Base-by-base conservation (phyloP, 2,888 invertebrate species). In the Halictus ligatus region DNA sequence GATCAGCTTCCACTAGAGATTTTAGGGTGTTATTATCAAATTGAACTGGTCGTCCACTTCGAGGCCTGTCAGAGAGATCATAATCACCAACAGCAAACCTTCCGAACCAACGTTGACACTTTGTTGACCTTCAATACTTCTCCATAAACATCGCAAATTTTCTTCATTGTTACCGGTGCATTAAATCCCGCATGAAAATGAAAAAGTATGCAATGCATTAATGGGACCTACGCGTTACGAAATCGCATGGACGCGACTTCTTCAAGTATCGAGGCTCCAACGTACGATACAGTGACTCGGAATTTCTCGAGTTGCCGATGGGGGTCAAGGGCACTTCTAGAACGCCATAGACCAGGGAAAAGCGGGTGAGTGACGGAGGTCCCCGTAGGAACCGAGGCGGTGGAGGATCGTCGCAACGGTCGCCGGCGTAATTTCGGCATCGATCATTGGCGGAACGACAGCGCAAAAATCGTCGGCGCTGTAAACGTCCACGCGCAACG, bases 381-480 rank as follows among this genome's bases (percentile, higher is more conserved):
- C 75, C 58, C 54, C 50, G 77, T 83, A 84, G 78, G 72, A 75
- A 84, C 78, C 67, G 84, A 84, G 50, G 50, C 15, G 64, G 60
- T 48, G 46, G 35, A 35, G 35, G n/a, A 21, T 15, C 58, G 78
- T 69, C 85, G 72, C 40, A 76, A 85, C 76, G 64, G 85, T 60
- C 81, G 69, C 78, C 78, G 79, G 78, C 86, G 86, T 86, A 86
- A 86, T 86, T 86, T 86, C 81, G 67, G 76, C 92, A 92, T 93
- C 92, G 88, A 93, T 93, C 93, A 93, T 92, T 91, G 91, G 90
- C 89, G 85, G 85, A 86, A 83, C 86, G 86, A 75, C 85, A 71
- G 80, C 77, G 88, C 85, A 90, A 88, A 88, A 90, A 89, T 90
- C 90, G 85, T 89, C 88, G 85, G 79, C 83, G 82, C 87, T 81